Conservation (phyloP, 2,113 vertebrate species). For the Paradisaea rubra region DNA sequence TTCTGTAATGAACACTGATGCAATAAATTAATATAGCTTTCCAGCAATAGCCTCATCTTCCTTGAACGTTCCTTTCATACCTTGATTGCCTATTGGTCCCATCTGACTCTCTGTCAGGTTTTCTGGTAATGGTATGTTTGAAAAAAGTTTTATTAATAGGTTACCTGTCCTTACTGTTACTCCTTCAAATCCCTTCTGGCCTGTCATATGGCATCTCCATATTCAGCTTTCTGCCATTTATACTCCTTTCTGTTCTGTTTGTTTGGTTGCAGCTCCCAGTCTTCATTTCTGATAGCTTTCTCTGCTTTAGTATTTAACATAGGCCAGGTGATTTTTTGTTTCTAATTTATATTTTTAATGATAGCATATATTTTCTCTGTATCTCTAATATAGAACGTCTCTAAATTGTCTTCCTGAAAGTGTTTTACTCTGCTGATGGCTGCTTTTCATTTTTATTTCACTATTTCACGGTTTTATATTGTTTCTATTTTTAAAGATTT, state of each 20-base stretch:
- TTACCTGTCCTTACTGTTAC: slow-evolving; percentile 16
- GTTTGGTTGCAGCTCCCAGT: background rate
- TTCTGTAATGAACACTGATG: slow-evolving; percentile 40
- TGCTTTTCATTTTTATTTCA: background rate
- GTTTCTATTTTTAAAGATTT: background rate
- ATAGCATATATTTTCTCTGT: background rate
- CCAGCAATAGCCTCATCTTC: slow-evolving; percentile 34
- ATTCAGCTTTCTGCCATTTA: background rate
- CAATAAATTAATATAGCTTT: slow-evolving; percentile 52
- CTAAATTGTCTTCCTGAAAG: background rate
- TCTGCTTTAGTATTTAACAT: background rate
- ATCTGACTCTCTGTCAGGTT: slow-evolving; percentile 28
- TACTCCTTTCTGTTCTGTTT: background rate
- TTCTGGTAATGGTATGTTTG: slow-evolving; percentile 9
- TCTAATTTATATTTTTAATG: background rate
- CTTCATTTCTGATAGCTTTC: background rate
- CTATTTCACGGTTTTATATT: background rate
- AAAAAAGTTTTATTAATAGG: slow-evolving; percentile 29
- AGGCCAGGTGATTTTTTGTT: background rate
- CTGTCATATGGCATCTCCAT: background rate
- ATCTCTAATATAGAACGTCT: background rate
- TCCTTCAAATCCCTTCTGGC: slow-evolving; percentile 18
- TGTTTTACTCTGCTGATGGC: background rate
- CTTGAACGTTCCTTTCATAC: slow-evolving; percentile 21
- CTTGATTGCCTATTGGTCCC: slow-evolving; percentile 35